Evolutionary conservation across 2,797 vertebrate genomes (phyloP).

Genomic region (Dendrocincla tyrannina): DNA sequence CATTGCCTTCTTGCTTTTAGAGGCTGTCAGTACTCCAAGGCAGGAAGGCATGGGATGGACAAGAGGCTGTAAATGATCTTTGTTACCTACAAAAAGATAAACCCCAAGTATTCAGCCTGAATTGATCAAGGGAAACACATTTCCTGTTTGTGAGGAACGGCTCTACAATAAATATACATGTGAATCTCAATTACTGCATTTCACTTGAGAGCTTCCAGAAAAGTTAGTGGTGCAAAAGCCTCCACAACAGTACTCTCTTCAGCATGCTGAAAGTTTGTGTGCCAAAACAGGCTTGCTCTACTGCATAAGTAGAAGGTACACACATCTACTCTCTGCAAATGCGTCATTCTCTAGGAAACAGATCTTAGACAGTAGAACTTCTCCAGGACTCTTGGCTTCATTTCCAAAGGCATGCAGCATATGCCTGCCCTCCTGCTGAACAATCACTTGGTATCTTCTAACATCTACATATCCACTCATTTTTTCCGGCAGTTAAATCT

Average conservation of each 20-base stretch:
- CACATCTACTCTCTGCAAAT: not conserved
- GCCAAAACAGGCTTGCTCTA: not conserved
- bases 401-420: not conserved
- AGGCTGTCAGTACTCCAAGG: not conserved
- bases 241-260: not conserved
- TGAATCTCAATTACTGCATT: not conserved
- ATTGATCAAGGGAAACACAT: not conserved
- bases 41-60: not conserved
- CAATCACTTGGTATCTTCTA: not conserved
- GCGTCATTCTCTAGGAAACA: not conserved
- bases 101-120: not conserved
- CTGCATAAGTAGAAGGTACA: not conserved
- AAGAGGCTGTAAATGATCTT: not conserved
- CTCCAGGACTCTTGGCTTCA: not conserved
- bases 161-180: not conserved
- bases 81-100: not conserved
- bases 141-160: not conserved
- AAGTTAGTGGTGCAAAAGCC: not conserved
- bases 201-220: not conserved
- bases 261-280: not conserved
- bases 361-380: not conserved
- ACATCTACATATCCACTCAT: conserved; percentile 16
- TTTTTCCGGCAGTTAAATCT: conserved; percentile 1
- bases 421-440: not conserved
- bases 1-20: not conserved